phyloP scores from a whole-genome alignment of 2,888 invertebrate species.

The Mellilla xanthometata region DNA sequence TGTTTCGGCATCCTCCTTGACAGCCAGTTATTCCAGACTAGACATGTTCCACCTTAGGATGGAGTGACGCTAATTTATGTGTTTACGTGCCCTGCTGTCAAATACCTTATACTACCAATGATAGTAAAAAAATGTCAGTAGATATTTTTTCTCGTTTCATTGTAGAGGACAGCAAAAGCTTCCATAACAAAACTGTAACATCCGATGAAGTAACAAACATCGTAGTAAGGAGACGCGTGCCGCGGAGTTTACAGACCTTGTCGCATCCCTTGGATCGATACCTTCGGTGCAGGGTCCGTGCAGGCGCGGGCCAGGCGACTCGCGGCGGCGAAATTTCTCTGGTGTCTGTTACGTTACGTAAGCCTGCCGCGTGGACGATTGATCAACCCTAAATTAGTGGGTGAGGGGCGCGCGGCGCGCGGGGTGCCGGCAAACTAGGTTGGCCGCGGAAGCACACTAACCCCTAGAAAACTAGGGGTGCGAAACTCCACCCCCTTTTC shows the following conservation, averaged over 20 bases:
- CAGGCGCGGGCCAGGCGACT: slow-evolving; percentile 16
- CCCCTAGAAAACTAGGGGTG: slow-evolving; percentile 83
- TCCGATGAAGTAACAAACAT: too few relatives aligned
- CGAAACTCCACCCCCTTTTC: slow-evolving; percentile 82
- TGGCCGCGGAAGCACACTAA: slow-evolving; percentile 83
- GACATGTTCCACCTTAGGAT: too few relatives aligned
- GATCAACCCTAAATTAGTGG: slow-evolving; percentile 81
- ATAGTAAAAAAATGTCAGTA: too few relatives aligned
- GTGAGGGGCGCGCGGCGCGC: slow-evolving; percentile 61
- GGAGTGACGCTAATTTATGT: too few relatives aligned
- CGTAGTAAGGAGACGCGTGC: neutral
- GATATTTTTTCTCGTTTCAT: too few relatives aligned
- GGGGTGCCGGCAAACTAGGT: slow-evolving; percentile 78
- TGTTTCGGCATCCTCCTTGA: too few relatives aligned
- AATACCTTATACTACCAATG: too few relatives aligned
- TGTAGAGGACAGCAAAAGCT: too few relatives aligned
- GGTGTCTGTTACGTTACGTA: slow-evolving; percentile 71
- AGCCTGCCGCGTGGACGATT: slow-evolving; percentile 65
- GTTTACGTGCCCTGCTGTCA: too few relatives aligned
- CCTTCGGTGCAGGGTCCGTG: slow-evolving; percentile 3
- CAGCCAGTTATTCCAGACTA: too few relatives aligned
- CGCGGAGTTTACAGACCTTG: slow-evolving; percentile 6
- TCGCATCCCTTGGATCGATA: slow-evolving; percentile 16
- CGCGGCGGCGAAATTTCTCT: slow-evolving; percentile 45
- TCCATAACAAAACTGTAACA: too few relatives aligned